Evolutionary conservation across 2,888 invertebrate species (phyloP).

Genomic region (Palloptera scutellata): DNA sequence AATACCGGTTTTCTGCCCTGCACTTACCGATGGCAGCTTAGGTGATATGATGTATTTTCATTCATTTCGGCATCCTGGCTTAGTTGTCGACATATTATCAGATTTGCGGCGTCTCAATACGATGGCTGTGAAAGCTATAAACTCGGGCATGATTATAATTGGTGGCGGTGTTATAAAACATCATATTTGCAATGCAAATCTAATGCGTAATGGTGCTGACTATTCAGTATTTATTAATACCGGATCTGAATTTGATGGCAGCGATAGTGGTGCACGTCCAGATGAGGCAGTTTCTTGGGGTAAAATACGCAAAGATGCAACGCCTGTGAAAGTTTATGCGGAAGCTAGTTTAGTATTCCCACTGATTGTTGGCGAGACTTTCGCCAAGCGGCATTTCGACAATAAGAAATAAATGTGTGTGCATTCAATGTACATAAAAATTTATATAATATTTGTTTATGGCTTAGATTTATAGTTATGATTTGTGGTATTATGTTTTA

Average conservation of each 20-base stretch:
- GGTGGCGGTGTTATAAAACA: slow-evolving; percentile 98
- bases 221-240: slow-evolving; percentile 96
- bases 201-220: slow-evolving; percentile 99
- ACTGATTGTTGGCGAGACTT: slow-evolving; percentile 93
- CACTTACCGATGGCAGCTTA: slow-evolving; percentile 95
- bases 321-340: slow-evolving; percentile 90
- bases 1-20: slow-evolving; percentile 97
- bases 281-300: slow-evolving; percentile 99
- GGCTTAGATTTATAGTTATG: too few relatives aligned
- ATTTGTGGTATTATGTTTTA: too few relatives aligned
- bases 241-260: slow-evolving; percentile 94
- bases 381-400: slow-evolving; percentile 75
- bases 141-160: slow-evolving; percentile 95
- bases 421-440: too few relatives aligned
- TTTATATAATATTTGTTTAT: too few relatives aligned
- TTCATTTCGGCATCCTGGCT: slow-evolving; percentile 90
- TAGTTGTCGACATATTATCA: slow-evolving; percentile 91
- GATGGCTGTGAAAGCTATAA: slow-evolving; percentile 90
- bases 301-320: slow-evolving; percentile 88
- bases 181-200: slow-evolving; percentile 98
- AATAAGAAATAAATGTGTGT: slow-evolving; percentile 27
- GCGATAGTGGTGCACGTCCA: slow-evolving; percentile 96
- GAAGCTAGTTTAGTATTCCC: slow-evolving; percentile 96
- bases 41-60: slow-evolving; percentile 99
- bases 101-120: slow-evolving; percentile 90